These are phyloP conservation scores for Sternotherus odoratus DNA, from an alignment of 2,797 vertebrate species.

Conservation along the genomic window DNA sequence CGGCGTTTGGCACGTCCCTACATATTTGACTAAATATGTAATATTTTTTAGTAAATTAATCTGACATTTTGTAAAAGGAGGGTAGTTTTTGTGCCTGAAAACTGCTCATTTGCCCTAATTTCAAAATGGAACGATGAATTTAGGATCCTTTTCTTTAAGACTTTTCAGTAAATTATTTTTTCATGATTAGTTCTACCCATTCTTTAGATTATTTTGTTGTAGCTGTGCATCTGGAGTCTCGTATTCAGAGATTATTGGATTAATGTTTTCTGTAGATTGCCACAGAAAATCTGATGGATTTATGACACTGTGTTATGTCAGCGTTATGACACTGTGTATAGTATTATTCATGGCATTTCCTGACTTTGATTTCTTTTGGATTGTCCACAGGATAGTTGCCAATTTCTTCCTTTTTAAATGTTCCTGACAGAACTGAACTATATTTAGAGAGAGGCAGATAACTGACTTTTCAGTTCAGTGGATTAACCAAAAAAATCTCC, in stretches of 20 bases:
- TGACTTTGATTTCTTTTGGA: constrained; percentile 35
- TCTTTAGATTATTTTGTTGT: constrained; percentile 19
- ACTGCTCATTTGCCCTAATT: not conserved
- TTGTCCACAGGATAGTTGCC: constrained; percentile 5
- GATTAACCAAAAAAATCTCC: not conserved
- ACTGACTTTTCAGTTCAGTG: not conserved
- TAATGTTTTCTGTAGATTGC: constrained; percentile 22
- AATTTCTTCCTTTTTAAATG: constrained; percentile 50
- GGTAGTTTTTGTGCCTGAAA: not conserved
- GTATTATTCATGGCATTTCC: not conserved
- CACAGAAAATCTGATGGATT: constrained; percentile 37
- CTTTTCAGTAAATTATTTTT: constrained; percentile 33
- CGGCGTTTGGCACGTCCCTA: too few species aligned
- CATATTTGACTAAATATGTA: not conserved
- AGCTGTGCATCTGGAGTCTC: constrained; percentile 5
- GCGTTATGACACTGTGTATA: constrained; percentile 1
- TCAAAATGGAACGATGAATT: constrained; percentile 15
- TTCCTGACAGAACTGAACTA: constrained; percentile 16
- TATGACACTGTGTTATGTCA: constrained; percentile 23
- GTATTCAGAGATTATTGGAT: constrained; percentile 45
- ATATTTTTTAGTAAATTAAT: constrained; percentile 9
- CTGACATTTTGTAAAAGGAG: not conserved
- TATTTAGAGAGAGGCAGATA: not conserved
- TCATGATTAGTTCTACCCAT: constrained; percentile 23
- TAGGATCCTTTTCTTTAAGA: constrained; percentile 45